Evolutionary conservation across 2,888 invertebrate genomes (phyloP).

Genomic region (Microctonus brassicae): DNA sequence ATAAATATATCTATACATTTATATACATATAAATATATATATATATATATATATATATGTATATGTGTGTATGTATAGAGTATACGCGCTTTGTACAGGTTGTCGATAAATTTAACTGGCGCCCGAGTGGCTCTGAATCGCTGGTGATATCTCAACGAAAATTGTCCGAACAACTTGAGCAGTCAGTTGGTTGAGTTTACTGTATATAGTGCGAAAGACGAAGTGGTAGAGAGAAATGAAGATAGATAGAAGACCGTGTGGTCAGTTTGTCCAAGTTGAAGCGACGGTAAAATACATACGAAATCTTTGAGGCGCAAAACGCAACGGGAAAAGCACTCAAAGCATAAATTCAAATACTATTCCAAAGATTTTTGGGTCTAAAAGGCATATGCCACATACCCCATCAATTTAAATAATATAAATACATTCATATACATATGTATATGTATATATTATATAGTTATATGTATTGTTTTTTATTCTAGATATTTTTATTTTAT

Average conservation of each 20-base stretch:
- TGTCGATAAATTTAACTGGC: constrained; percentile 68
- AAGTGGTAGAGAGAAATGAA: not conserved
- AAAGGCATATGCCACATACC: not conserved
- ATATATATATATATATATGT: constrained; percentile 5
- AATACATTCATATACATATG: too few species aligned
- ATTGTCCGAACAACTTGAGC: constrained; percentile 14
- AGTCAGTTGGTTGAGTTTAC: constrained; percentile 17
- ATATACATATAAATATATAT: constrained; percentile 41
- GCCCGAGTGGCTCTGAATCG: constrained; percentile 55
- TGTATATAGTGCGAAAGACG: not conserved
- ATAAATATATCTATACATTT: not conserved
- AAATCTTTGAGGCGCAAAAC: not conserved
- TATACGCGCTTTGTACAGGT: constrained; percentile 55
- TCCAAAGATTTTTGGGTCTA: constrained; percentile 3
- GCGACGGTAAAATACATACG: not conserved
- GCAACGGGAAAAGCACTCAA: constrained; percentile 1
- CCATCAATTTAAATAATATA: not conserved
- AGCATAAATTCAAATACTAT: not conserved
- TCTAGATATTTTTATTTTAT: not conserved
- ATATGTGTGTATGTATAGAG: constrained; percentile 39
- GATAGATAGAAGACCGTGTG: not conserved
- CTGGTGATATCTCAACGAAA: constrained; percentile 32
- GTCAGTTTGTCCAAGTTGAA: constrained; percentile 1
- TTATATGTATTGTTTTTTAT: not conserved
- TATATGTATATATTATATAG: not conserved